These are phyloP conservation scores for Drosophila picticornis DNA, from an alignment of 2,888 invertebrate species.

Conservation along the genomic window DNA sequence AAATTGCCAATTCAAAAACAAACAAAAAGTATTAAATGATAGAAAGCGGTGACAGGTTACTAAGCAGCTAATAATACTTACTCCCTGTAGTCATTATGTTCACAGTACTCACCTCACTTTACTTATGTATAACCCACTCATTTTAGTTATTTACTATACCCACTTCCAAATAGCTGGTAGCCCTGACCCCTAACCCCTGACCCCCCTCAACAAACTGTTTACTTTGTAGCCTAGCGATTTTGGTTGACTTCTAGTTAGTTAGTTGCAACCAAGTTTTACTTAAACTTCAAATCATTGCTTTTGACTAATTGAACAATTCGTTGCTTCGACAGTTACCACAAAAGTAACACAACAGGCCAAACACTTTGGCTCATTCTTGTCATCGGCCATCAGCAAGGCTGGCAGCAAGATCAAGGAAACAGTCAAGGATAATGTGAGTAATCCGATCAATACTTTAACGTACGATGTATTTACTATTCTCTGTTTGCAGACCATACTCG, in stretches of 20 bases:
- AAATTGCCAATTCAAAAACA: constrained; percentile 40
- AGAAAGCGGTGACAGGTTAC: constrained; percentile 82
- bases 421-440: constrained; percentile 97
- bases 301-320: constrained; percentile 30
- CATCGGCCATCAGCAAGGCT: constrained; percentile 98
- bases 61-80: constrained; percentile 43
- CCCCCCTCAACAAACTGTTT: constrained; percentile 22
- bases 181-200: background rate
- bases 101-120: constrained; percentile 3
- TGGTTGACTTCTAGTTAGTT: constrained; percentile 46
- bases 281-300: background rate
- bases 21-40: constrained; percentile 15
- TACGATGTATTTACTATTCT: background rate
- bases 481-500: constrained; percentile 93
- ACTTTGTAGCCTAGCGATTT: constrained; percentile 65
- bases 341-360: constrained; percentile 96
- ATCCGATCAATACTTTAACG: background rate
- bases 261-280: constrained; percentile 37
- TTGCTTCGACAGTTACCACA: constrained; percentile 89
- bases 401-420: constrained; percentile 98
- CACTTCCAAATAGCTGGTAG: constrained; percentile 20
- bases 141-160: constrained; percentile 18
- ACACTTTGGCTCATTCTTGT: constrained; percentile 96
- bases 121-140: background rate
- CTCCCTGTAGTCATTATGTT: constrained; percentile 37